These are phyloP conservation scores for Drosophila paulistorum DNA, from an alignment of 1,140 invertebrate genomes.

Conservation along the genomic window DNA sequence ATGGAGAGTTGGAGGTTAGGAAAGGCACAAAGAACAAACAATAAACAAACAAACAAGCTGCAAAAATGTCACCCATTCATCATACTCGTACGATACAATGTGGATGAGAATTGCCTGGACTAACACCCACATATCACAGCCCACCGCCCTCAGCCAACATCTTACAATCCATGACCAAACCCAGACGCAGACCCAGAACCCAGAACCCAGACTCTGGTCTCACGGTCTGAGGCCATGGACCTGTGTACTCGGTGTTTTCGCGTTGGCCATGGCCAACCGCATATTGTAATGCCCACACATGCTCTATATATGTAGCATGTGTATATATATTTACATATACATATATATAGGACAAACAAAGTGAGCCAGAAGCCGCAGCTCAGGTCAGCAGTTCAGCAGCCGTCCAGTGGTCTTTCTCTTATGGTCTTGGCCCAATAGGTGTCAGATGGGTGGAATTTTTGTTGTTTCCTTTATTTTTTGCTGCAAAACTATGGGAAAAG, in stretches of 20 bases:
- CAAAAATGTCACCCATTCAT: slow-evolving; percentile 78
- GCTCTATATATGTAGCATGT: neutral
- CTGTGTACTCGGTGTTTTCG: neutral
- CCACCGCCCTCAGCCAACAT: neutral
- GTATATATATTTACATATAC: neutral
- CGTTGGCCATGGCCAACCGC: slow-evolving; percentile 27
- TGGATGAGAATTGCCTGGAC: slow-evolving; percentile 19
- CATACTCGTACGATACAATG: slow-evolving; percentile 63
- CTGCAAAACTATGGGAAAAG: slow-evolving; percentile 65
- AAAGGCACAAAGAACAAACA: slow-evolving; percentile 45
- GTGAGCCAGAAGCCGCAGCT: slow-evolving; percentile 7
- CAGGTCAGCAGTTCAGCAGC: slow-evolving; percentile 13
- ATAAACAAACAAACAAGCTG: slow-evolving; percentile 75
- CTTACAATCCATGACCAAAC: too few relatives aligned
- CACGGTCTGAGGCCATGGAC: neutral
- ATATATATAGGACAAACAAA: slow-evolving; percentile 2
- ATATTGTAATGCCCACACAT: slow-evolving; percentile 21
- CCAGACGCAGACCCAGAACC: too few relatives aligned
- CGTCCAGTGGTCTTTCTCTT: neutral
- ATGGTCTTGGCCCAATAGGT: slow-evolving; percentile 12
- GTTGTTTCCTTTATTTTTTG: neutral
- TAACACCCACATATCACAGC: neutral
- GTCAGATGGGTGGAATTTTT: slow-evolving; percentile 8
- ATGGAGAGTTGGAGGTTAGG: slow-evolving; percentile 27
- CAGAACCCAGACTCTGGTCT: too few relatives aligned